Percentiles rank a stretch among this genome's conserved stretches.
Conservation (phyloP, 2,113 vertebrate species). For the Potamarius usumacintae region DNA sequence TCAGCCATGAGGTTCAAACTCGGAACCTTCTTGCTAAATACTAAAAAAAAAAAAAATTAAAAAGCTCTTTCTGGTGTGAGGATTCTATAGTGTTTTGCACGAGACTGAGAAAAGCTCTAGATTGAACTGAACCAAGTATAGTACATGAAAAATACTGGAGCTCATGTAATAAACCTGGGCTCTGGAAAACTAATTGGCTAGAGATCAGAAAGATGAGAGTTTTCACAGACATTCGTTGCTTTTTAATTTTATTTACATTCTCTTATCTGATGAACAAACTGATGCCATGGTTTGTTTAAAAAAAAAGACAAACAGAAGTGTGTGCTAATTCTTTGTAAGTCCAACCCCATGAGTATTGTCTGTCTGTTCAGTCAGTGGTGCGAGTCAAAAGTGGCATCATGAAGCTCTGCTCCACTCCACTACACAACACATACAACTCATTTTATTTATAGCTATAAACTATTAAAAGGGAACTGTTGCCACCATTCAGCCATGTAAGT, state of each 20-base stretch:
- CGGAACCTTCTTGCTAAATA: no score
- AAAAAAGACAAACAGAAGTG: background rate
- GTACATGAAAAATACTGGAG: background rate
- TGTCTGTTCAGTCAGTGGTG: background rate
- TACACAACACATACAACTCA: no score
- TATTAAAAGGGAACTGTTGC: background rate
- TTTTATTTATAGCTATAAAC: background rate
- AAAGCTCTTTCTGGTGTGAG: background rate
- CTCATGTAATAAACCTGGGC: background rate
- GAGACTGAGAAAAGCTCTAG: no score
- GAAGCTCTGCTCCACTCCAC: no score
- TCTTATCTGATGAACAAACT: background rate
- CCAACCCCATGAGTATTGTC: background rate
- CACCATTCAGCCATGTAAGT: background rate
- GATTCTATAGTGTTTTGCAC: background rate
- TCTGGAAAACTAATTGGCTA: no score
- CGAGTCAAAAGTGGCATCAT: background rate
- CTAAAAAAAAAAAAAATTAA: no score
- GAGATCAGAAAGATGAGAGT: background rate
- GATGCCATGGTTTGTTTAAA: background rate
- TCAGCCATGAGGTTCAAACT: no score
- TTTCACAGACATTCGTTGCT: background rate
- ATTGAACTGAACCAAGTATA: background rate
- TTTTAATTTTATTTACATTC: background rate
- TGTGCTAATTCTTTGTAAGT: background rate